Base-by-base conservation (phyloP, 2,797 vertebrate species). In the Lophius americanus region DNA sequence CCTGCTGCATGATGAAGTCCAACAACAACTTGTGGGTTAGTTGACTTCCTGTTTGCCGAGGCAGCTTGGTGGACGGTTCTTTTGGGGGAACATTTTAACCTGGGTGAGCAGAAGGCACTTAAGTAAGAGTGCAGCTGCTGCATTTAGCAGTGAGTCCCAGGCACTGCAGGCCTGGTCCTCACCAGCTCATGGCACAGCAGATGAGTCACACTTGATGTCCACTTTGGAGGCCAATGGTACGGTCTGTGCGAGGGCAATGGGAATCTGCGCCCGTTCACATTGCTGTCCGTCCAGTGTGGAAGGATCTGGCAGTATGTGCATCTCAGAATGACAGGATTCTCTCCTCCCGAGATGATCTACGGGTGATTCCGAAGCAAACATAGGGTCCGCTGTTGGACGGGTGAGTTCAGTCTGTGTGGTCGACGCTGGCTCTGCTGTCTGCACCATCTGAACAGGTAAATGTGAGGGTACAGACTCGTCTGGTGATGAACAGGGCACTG, bases 151-250 rank as follows among this genome's bases (percentile, higher is more conserved):
- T 46, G 78, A 35, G 66, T 88, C 51, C 78, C 76, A 84, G 90
- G 90, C 93, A 87, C 93, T 94, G 93, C 93, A 94, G 93, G 92
- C 93, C 92, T 68, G 82, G 81, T 91, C 90, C 76, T 82, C 85
- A 70, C 82, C 77, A 72, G 70, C 83, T 73, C 80, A 69, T 3
- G 51, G 59, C 71, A 50, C 80, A 68, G 79, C 65, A 79, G 50
- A 83, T 14, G 37, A 72, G 43, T 51, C 86, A 81, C 79, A 69
- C 70, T 68, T 36, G 54, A 73, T 66, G 68, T 85, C 74, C 56
- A 67, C 75, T 73, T 51, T 42, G 68, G 44, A 83, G 90, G 74
- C 81, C 81, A 75, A 69, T 1, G 51, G 67, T 80, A 71, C 73
- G 32, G 2, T 65, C 60, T 83, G 72, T 70, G 82, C 70, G 69